These are phyloP conservation scores for Nymphicus hollandicus DNA, from an alignment of 2,113 vertebrate species.

Conservation along the genomic window DNA sequence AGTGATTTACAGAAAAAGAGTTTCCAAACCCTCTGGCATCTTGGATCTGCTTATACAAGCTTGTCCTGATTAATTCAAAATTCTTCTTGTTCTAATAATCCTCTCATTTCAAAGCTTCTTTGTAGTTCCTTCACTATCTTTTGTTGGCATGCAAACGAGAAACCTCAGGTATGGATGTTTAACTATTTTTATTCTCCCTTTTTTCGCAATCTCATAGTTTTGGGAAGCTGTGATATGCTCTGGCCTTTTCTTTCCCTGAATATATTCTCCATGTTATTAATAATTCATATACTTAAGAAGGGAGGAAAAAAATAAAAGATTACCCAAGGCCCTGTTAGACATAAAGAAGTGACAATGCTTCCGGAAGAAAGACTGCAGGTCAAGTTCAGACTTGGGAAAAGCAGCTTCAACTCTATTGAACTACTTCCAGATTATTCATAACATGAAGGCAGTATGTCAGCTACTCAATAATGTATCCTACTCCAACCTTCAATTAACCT, in stretches of 20 bases:
- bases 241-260: background rate
- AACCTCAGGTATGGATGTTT: conserved; percentile 27
- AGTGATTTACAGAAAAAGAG: conserved; percentile 44
- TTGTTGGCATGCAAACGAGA: conserved; percentile 17
- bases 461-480: conserved; percentile 39
- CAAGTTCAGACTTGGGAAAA: conserved; percentile 28
- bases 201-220: background rate
- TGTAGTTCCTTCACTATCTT: conserved; percentile 44
- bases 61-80: conserved; percentile 55
- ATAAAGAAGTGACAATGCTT: conserved; percentile 16
- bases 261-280: conserved; percentile 31
- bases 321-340: background rate
- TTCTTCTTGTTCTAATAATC: conserved; percentile 46
- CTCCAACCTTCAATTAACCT: conserved; percentile 65
- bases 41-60: conserved; percentile 30
- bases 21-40: conserved; percentile 29
- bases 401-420: background rate
- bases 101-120: conserved; percentile 47
- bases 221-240: background rate
- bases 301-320: background rate
- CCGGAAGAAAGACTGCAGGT: background rate
- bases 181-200: conserved; percentile 19
- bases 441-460: conserved; percentile 29
- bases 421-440: conserved; percentile 44
- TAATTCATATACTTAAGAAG: conserved; percentile 40